A percentile compares a stretch with the other conserved stretches of the same genome.
phyloP scores from a whole-genome alignment of 2,113 vertebrate genomes.

The Elephantulus edwardii region DNA sequence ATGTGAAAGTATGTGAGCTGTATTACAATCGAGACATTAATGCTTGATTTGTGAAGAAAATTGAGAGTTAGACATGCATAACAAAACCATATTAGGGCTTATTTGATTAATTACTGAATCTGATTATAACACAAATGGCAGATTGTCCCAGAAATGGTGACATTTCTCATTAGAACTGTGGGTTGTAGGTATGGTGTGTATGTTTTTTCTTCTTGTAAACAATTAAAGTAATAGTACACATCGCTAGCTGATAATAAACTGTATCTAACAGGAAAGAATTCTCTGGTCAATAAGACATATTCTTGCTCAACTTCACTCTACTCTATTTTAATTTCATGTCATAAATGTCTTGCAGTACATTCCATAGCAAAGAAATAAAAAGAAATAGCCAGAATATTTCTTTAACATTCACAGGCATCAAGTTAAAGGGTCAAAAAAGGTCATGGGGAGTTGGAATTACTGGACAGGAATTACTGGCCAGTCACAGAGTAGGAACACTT shows the following conservation, averaged over 20 bases:
- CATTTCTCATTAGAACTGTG: neutral
- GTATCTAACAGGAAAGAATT: neutral
- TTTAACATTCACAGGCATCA: neutral
- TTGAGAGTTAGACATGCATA: slow-evolving; percentile 17
- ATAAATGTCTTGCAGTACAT: neutral
- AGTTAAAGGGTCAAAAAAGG: neutral
- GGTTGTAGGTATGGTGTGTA: neutral
- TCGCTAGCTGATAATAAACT: no score
- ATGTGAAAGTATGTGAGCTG: neutral
- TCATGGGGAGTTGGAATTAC: neutral
- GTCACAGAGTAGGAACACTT: neutral
- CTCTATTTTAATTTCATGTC: neutral
- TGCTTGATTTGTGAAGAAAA: slow-evolving; percentile 33
- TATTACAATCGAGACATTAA: neutral
- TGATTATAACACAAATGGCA: neutral
- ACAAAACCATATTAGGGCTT: slow-evolving; percentile 5
- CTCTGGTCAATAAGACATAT: neutral
- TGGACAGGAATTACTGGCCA: neutral
- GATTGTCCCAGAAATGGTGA: neutral
- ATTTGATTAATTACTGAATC: slow-evolving; percentile 31
- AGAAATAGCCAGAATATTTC: neutral
- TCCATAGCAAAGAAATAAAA: no score
- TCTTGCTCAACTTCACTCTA: neutral
- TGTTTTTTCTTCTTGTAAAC: neutral
- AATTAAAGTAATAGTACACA: neutral